Percentiles rank a stretch among this genome's conserved stretches.
These are phyloP conservation scores for Centropus unirufus DNA, from an alignment of 2,113 vertebrate genomes.

Conservation along the genomic window DNA sequence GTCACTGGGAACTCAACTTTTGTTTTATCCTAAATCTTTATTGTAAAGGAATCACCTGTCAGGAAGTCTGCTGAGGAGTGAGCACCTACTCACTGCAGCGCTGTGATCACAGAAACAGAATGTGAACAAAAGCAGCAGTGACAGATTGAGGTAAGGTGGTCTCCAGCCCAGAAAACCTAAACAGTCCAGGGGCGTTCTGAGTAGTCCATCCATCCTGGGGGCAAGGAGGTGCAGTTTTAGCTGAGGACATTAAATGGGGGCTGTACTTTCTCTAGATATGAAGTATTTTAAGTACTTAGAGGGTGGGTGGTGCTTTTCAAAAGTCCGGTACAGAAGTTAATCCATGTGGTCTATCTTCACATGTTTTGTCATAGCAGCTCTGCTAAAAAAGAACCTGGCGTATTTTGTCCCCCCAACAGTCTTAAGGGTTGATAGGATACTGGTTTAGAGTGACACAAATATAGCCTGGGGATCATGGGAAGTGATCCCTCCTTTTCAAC, in stretches of 20 bases:
- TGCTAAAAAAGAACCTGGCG: background rate
- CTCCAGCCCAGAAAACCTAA: background rate
- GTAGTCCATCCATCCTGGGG: background rate
- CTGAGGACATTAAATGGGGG: background rate
- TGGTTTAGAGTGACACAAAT: background rate
- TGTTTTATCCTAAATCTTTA: slow-evolving; percentile 65
- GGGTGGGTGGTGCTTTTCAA: background rate
- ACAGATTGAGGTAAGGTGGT: slow-evolving; percentile 38
- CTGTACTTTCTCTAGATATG: background rate
- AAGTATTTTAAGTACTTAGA: background rate
- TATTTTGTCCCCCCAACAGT: background rate
- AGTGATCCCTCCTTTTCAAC: background rate
- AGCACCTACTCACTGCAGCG: background rate
- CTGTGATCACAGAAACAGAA: slow-evolving; percentile 38
- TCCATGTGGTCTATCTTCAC: background rate
- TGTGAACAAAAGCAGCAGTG: slow-evolving; percentile 41
- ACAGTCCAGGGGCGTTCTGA: background rate
- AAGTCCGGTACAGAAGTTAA: background rate
- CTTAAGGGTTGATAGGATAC: background rate
- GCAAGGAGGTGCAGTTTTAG: background rate
- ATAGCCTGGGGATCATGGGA: background rate
- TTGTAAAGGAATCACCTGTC: slow-evolving; percentile 62
- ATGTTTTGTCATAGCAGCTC: background rate
- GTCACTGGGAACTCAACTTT: slow-evolving; percentile 31
- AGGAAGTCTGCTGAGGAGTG: slow-evolving; percentile 22